Conservation (phyloP, 2,888 invertebrate genomes). For the Chaetoderma sp. region DNA sequence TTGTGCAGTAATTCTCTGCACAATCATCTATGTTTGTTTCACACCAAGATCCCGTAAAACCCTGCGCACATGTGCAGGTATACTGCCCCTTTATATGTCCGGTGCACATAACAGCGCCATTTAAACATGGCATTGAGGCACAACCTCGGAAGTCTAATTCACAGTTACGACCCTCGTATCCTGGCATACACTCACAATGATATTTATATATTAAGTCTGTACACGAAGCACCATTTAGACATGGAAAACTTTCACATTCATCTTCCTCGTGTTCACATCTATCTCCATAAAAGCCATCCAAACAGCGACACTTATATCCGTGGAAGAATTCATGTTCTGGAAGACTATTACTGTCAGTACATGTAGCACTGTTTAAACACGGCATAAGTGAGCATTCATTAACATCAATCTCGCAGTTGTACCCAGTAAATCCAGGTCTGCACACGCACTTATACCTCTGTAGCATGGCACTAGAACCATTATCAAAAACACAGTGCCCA, state of each 20-base stretch:
- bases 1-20: conserved; percentile 37
- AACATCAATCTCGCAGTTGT: conserved; percentile 74
- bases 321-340: conserved; percentile 43
- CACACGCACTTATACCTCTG: conserved; percentile 41
- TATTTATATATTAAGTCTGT: conserved; percentile 38
- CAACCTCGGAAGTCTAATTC: conserved; percentile 71
- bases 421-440: conserved; percentile 49
- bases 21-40: conserved; percentile 51
- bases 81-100: conserved; percentile 33
- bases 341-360: conserved; percentile 75
- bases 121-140: conserved; percentile 91
- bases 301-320: conserved; percentile 47
- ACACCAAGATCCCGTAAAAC: conserved; percentile 41
- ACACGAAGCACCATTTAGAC: conserved; percentile 45
- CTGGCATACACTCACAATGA: conserved; percentile 28
- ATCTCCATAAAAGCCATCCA: conserved; percentile 41
- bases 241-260: conserved; percentile 44
- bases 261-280: conserved; percentile 43
- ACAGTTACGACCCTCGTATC: conserved; percentile 18
- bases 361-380: conserved; percentile 94
- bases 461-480: conserved; percentile 19
- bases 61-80: conserved; percentile 40
- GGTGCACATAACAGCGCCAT: conserved; percentile 86
- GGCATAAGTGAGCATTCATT: conserved; percentile 97
- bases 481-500: conserved; percentile 48